Evolutionary conservation across 2,797 vertebrate genomes (phyloP).

Genomic region (Gephyroberyx darwinii): DNA sequence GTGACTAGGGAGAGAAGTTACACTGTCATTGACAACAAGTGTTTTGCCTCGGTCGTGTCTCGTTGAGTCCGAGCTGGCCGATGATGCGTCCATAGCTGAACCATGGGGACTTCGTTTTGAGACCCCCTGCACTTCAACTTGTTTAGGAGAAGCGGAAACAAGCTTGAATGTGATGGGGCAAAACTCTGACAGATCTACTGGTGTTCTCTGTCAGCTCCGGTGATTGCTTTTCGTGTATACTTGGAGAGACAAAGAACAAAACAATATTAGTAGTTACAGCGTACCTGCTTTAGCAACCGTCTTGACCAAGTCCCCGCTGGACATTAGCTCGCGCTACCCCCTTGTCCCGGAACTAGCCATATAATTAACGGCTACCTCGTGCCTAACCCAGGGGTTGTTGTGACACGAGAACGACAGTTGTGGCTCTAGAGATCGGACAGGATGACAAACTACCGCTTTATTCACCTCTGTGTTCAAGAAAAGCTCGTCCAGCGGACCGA

Average conservation of each 20-base stretch:
- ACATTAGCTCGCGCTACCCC: slow-evolving; percentile 89
- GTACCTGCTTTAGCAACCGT: slow-evolving; percentile 86
- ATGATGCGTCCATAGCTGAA: slow-evolving; percentile 83
- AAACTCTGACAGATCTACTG: slow-evolving; percentile 45
- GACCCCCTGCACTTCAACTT: slow-evolving; percentile 84
- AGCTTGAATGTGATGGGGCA: slow-evolving; percentile 57
- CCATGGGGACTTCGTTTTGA: slow-evolving; percentile 84
- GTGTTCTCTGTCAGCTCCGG: slow-evolving; percentile 42
- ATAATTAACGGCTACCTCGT: slow-evolving; percentile 88
- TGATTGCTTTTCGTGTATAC: slow-evolving; percentile 56
- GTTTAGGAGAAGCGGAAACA: slow-evolving; percentile 72
- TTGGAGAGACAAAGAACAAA: slow-evolving; percentile 61
- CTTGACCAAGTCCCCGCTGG: slow-evolving; percentile 90
- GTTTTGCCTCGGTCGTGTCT: slow-evolving; percentile 83
- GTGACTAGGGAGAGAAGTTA: slow-evolving; percentile 79
- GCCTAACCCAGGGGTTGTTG: slow-evolving; percentile 80
- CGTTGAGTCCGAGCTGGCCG: slow-evolving; percentile 76
- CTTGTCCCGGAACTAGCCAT: slow-evolving; percentile 88
- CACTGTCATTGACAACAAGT: slow-evolving; percentile 84
- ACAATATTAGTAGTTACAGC: slow-evolving; percentile 68
- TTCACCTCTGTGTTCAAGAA: slow-evolving; percentile 93
- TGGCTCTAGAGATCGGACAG: slow-evolving; percentile 88
- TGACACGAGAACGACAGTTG: slow-evolving; percentile 86
- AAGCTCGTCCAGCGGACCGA: slow-evolving; percentile 90
- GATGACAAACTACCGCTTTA: slow-evolving; percentile 93